phyloP scores from a whole-genome alignment of 2,113 vertebrate genomes.

The Sphyrna mokarran region DNA sequence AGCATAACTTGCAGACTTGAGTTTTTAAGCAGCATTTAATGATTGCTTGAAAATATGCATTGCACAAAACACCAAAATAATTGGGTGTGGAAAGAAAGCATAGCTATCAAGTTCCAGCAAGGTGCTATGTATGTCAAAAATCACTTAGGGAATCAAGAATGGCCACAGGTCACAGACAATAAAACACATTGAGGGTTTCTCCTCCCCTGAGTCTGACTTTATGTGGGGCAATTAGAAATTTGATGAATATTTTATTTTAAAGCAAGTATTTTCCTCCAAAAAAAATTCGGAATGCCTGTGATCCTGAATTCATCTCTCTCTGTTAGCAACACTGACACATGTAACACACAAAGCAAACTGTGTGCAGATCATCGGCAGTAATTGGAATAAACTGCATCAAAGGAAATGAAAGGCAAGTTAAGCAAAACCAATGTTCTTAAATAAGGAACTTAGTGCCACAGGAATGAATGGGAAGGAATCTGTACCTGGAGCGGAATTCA shows the following conservation, averaged over 20 bases:
- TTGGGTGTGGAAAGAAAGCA: background rate
- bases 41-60: background rate
- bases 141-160: background rate
- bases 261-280: background rate
- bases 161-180: background rate
- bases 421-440: background rate
- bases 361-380: background rate
- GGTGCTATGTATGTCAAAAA: background rate
- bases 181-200: background rate
- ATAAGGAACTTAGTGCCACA: background rate
- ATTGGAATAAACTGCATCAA: background rate
- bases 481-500: background rate
- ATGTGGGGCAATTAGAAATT: background rate
- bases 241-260: slow-evolving; percentile 14
- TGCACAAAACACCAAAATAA: background rate
- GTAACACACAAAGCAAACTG: background rate
- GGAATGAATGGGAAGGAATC: slow-evolving; percentile 6
- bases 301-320: background rate
- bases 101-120: background rate
- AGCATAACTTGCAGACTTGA: background rate
- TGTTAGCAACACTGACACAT: background rate
- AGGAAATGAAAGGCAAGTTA: background rate
- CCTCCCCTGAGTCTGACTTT: background rate
- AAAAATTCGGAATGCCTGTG: too few relatives aligned
- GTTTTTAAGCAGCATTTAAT: background rate